These are phyloP conservation scores for Scomberomorus guttatus DNA, from an alignment of 2,797 vertebrate species.

Conservation along the genomic window DNA sequence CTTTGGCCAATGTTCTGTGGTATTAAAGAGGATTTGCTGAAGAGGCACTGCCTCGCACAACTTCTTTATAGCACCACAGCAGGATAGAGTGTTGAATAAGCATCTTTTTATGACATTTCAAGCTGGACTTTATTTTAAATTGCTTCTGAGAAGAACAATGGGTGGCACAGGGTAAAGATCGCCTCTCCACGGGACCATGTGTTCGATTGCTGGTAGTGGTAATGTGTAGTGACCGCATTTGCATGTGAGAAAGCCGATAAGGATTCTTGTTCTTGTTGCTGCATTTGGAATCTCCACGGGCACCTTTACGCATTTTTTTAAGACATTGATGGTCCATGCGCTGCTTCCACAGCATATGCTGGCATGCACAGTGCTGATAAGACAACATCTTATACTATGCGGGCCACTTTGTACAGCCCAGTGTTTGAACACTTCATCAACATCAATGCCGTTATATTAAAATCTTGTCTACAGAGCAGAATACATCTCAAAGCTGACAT, in stretches of 20 bases:
- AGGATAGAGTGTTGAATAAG: conserved; percentile 40
- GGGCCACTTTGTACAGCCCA: not conserved
- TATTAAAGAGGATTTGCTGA: conserved; percentile 60
- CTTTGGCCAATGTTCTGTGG: conserved; percentile 21
- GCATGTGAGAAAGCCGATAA: not conserved
- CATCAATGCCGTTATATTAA: not conserved
- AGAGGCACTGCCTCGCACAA: conserved; percentile 38
- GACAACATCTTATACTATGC: not conserved
- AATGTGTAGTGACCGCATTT: not conserved
- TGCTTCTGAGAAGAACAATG: not conserved
- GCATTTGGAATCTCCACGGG: not conserved
- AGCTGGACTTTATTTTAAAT: conserved; percentile 26
- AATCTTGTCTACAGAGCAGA: conserved; percentile 3
- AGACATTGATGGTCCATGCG: not conserved
- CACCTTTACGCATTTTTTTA: not conserved
- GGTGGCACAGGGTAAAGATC: conserved; percentile 10
- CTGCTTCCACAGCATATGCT: not conserved
- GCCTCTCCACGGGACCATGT: not conserved
- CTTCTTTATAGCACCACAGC: conserved; percentile 32
- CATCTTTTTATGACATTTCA: conserved; percentile 49
- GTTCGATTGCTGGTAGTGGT: not conserved
- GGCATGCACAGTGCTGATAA: not conserved
- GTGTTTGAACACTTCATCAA: not conserved
- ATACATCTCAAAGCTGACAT: conserved; percentile 1
- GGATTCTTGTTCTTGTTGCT: not conserved